phyloP scores from a whole-genome alignment of 1,140 invertebrate genomes.

The Gyrodactylus bullatarudis region DNA sequence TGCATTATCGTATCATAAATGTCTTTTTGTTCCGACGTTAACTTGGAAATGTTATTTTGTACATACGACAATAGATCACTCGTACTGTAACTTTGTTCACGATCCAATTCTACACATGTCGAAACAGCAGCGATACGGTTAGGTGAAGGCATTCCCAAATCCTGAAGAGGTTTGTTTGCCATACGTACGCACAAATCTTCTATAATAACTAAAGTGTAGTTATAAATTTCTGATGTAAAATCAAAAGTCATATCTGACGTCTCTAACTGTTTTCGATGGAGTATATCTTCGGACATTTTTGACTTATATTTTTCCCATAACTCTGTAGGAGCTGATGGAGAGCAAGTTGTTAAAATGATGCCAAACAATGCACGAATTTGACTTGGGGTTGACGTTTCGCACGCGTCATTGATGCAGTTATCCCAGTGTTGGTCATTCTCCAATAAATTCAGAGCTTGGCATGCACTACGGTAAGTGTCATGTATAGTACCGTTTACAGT shows the following conservation, averaged over 20 bases:
- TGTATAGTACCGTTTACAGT: slow-evolving; percentile 19
- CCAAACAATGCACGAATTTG: slow-evolving; percentile 13
- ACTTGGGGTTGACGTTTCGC: slow-evolving; percentile 12
- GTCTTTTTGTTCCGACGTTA: slow-evolving; percentile 15
- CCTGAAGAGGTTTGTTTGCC: background rate
- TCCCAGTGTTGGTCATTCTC: slow-evolving; percentile 19
- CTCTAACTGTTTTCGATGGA: background rate
- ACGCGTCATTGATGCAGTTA: slow-evolving; percentile 14
- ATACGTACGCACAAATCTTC: slow-evolving; percentile 7
- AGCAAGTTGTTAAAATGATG: slow-evolving; percentile 2
- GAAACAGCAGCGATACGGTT: slow-evolving; percentile 5
- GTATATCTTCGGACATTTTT: slow-evolving; percentile 1
- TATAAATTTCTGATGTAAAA: slow-evolving; percentile 6
- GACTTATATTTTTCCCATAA: slow-evolving; percentile 5
- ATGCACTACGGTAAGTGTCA: slow-evolving; percentile 17
- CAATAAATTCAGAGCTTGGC: slow-evolving; percentile 14
- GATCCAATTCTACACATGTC: slow-evolving; percentile 7
- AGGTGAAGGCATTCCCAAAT: slow-evolving; percentile 7
- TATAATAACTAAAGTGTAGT: slow-evolving; percentile 8
- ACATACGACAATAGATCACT: slow-evolving; percentile 11
- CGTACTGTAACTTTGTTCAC: slow-evolving; percentile 5
- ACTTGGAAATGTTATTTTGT: slow-evolving; percentile 13
- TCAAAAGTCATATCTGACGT: slow-evolving; percentile 7
- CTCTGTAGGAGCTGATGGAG: slow-evolving; percentile 1
- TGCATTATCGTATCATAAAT: slow-evolving; percentile 16